Evolutionary conservation across 2,797 vertebrate species (phyloP).

Genomic region (Scleropages formosus): DNA sequence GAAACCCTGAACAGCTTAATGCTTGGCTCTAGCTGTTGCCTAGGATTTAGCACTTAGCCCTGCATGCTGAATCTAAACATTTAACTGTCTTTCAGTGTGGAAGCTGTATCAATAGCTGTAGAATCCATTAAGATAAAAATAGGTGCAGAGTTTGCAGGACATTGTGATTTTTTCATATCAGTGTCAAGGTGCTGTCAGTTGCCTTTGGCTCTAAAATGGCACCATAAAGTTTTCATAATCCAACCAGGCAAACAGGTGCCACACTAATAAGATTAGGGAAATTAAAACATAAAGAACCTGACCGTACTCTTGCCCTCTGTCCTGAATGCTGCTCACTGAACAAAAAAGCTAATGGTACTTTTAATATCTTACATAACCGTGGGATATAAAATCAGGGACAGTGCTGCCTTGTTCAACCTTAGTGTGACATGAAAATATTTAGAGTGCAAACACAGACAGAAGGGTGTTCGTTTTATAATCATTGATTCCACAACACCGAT

Average conservation of each 20-base stretch:
- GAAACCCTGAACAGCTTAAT: background rate
- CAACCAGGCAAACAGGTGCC: conserved; percentile 36
- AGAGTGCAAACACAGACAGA: conserved; percentile 54
- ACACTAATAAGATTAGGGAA: conserved; percentile 21
- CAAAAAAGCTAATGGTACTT: conserved; percentile 16
- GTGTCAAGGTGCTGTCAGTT: conserved; percentile 25
- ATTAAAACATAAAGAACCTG: conserved; percentile 22
- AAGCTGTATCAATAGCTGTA: conserved; percentile 9
- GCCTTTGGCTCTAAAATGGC: conserved; percentile 28
- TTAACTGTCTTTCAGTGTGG: background rate
- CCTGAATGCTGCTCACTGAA: background rate
- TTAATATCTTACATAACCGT: background rate
- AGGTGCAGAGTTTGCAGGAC: conserved; percentile 48
- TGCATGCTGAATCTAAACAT: background rate
- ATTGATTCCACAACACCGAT: conserved; percentile 39
- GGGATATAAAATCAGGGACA: background rate
- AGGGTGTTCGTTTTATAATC: conserved; percentile 42
- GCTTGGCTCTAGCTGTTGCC: background rate
- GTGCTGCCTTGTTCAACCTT: background rate
- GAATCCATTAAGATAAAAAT: conserved; percentile 56
- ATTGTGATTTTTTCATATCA: conserved; percentile 15
- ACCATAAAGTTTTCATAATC: conserved; percentile 48
- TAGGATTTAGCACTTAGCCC: conserved; percentile 1
- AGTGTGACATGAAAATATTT: conserved; percentile 59
- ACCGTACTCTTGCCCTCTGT: background rate